Conservation (phyloP, 2,113 vertebrate genomes). For the Cyrtonyx montezumae region DNA sequence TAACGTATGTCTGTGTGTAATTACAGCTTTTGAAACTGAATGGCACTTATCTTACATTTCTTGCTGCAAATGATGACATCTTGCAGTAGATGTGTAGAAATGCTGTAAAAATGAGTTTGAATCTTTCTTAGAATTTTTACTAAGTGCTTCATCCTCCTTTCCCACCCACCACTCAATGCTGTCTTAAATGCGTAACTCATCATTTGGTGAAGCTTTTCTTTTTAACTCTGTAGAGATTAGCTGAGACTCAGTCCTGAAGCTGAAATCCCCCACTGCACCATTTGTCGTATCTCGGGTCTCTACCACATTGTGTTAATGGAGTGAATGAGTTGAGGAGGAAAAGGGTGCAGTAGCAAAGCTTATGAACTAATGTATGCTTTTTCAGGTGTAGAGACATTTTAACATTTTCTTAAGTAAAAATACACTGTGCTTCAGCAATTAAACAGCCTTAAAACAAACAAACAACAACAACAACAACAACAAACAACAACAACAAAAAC, state of each 20-base stretch:
- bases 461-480: neutral
- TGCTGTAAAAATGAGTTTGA: neutral
- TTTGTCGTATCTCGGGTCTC: neutral
- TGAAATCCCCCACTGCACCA: neutral
- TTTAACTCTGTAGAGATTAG: neutral
- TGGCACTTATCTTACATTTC: neutral
- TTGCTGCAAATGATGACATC: neutral
- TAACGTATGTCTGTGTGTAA: neutral
- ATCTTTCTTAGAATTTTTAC: neutral
- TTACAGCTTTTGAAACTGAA: slow-evolving; percentile 23
- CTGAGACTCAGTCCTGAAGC: neutral
- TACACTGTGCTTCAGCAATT: neutral
- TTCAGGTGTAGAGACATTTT: neutral
- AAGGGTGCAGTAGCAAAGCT: neutral
- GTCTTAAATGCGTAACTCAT: neutral
- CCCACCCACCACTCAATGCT: neutral
- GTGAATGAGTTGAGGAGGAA: neutral
- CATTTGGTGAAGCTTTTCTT: neutral
- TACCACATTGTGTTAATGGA: neutral
- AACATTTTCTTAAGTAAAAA: neutral
- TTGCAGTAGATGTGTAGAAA: neutral
- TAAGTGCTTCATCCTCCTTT: neutral
- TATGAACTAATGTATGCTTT: neutral
- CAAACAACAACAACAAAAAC: neutral
- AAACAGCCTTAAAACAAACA: neutral